Percentiles rank a stretch among this genome's conserved stretches.
Evolutionary conservation across 1,140 invertebrate species (phyloP).

Genomic region (Manduca sexta): DNA sequence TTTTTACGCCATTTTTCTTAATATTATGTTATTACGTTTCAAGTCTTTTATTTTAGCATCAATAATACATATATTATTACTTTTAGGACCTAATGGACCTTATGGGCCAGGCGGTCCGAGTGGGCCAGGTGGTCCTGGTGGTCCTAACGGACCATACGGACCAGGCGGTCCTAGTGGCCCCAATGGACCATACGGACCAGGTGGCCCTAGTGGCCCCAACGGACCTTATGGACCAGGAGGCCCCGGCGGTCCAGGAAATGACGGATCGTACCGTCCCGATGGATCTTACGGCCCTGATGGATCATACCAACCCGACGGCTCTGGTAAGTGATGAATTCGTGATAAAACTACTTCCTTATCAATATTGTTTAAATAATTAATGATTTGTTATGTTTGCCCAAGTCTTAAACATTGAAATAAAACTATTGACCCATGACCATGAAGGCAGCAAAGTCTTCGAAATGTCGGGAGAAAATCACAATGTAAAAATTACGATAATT

Average conservation of each 20-base stretch:
- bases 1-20: background rate
- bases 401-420: too few relatives aligned
- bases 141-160: constrained; percentile 19
- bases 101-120: constrained; percentile 17
- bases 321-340: background rate
- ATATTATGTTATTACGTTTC: background rate
- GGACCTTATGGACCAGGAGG: constrained; percentile 20
- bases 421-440: too few relatives aligned
- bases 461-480: too few relatives aligned
- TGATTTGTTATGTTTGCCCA: too few relatives aligned
- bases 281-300: constrained; percentile 17
- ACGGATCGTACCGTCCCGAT: constrained; percentile 8
- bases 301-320: constrained; percentile 7
- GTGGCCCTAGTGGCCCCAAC: constrained; percentile 20
- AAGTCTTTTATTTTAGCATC: background rate
- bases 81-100: constrained; percentile 13
- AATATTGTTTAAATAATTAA: background rate
- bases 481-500: too few relatives aligned
- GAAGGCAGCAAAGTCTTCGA: too few relatives aligned
- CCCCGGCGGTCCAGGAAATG: constrained; percentile 14
- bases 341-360: background rate
- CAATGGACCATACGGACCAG: constrained; percentile 7
- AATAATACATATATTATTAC: background rate
- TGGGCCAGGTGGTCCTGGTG: constrained; percentile 4
- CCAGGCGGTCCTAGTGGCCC: constrained; percentile 14